Percentiles rank a stretch among this genome's conserved stretches.
phyloP scores from a whole-genome alignment of 1,140 invertebrate genomes.

The Subanguina moxae region DNA sequence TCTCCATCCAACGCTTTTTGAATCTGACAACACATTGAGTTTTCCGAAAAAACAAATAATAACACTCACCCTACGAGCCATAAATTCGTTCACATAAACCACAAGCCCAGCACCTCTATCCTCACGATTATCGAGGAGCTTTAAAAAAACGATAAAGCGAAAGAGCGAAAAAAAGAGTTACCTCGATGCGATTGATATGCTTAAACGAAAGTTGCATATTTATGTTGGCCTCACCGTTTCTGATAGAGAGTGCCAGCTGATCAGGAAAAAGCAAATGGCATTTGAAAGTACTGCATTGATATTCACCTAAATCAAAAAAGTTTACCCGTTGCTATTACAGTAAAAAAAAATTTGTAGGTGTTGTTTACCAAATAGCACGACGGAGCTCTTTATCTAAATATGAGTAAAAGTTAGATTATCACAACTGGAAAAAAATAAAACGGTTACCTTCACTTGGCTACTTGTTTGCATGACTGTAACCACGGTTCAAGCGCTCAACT shows the following conservation, averaged over 20 bases:
- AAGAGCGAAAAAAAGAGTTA: not conserved
- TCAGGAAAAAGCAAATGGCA: not conserved
- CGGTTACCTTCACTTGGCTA: too few relatives aligned
- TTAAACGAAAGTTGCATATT: slow-evolving; percentile 28
- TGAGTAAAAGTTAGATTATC: not conserved
- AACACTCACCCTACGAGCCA: slow-evolving; percentile 19
- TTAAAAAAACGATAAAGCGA: not conserved
- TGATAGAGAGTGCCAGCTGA: not conserved
- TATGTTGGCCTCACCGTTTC: slow-evolving; percentile 15
- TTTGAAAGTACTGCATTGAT: slow-evolving; percentile 10
- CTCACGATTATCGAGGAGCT: slow-evolving; percentile 35
- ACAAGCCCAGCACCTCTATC: slow-evolving; percentile 39
- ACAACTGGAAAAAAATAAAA: not conserved
- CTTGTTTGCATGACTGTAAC: too few relatives aligned
- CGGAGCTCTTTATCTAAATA: slow-evolving; percentile 21
- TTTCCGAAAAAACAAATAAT: too few relatives aligned
- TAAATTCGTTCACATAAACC: slow-evolving; percentile 36
- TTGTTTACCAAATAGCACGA: slow-evolving; percentile 14
- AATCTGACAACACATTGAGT: not conserved
- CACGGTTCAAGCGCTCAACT: too few relatives aligned
- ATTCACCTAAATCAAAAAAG: not conserved
- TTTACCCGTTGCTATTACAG: too few relatives aligned
- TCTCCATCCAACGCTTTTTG: slow-evolving; percentile 18
- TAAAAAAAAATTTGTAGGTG: too few relatives aligned
- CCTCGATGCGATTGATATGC: slow-evolving; percentile 24